These are phyloP conservation scores for Pilophorus perplexus DNA, from an alignment of 2,888 invertebrate species.

Conservation along the genomic window DNA sequence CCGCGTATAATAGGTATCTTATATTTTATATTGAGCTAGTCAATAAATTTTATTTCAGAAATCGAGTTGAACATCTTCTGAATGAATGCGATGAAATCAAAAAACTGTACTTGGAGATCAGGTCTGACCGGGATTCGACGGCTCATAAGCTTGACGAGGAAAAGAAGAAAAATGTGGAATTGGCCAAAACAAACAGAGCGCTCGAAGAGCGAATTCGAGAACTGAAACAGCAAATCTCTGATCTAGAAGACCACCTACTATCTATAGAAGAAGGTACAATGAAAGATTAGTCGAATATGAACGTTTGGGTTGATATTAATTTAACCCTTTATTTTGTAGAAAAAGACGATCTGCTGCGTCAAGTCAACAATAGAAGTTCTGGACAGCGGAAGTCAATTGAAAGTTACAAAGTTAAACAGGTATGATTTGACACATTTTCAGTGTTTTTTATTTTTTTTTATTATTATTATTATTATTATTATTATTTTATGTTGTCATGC, in stretches of 20 bases:
- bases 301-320: too few relatives aligned
- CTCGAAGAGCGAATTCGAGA: conserved; percentile 29
- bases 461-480: not conserved
- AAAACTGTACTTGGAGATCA: conserved; percentile 45
- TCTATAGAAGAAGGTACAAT: conserved; percentile 39
- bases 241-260: conserved; percentile 39
- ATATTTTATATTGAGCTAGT: too few relatives aligned
- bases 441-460: not conserved
- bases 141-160: conserved; percentile 34
- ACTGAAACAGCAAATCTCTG: conserved; percentile 35
- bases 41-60: too few relatives aligned
- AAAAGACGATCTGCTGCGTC: conserved; percentile 1
- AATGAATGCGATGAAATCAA: conserved; percentile 46
- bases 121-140: conserved; percentile 41
- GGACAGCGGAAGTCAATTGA: not conserved
- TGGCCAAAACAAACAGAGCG: conserved; percentile 23
- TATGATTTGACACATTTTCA: not conserved
- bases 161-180: conserved; percentile 25
- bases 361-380: not conserved
- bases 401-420: conserved; percentile 7
- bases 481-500: not conserved
- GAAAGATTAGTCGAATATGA: too few relatives aligned
- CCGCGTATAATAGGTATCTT: too few relatives aligned
- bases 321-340: not conserved
- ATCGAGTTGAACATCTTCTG: conserved; percentile 9